Percentiles rank a stretch among this genome's conserved stretches.
Evolutionary conservation across 2,797 vertebrate species (phyloP).

Genomic region (Danio kyathit): DNA sequence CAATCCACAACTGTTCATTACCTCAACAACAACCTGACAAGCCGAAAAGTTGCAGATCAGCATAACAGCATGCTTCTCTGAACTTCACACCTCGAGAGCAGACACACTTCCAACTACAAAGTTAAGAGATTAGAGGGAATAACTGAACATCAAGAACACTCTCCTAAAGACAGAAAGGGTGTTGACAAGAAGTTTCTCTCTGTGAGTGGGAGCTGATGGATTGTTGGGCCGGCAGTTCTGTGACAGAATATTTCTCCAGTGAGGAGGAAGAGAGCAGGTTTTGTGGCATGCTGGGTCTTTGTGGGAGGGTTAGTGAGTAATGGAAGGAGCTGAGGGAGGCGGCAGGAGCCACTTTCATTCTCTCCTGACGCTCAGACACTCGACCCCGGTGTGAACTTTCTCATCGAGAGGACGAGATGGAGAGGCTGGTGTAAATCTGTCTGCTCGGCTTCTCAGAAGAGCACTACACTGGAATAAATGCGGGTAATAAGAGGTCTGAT

Average conservation of each 20-base stretch:
- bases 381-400: conserved; percentile 40
- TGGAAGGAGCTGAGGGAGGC: conserved; percentile 13
- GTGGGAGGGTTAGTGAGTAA: conserved; percentile 3
- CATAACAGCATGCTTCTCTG: not conserved
- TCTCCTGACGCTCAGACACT: conserved; percentile 30
- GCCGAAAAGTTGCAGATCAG: not conserved
- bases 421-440: conserved; percentile 10
- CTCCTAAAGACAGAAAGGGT: not conserved
- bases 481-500: conserved; percentile 22
- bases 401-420: conserved; percentile 18
- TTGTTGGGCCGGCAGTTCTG: conserved; percentile 7
- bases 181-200: not conserved
- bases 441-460: conserved; percentile 9
- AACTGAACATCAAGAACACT: conserved; percentile 15
- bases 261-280: not conserved
- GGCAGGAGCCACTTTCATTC: conserved; percentile 29
- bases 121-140: conserved; percentile 51
- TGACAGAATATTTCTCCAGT: conserved; percentile 37
- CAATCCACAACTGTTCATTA: not conserved
- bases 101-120: conserved; percentile 22
- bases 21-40: conserved; percentile 2
- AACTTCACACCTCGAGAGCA: not conserved
- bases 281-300: conserved; percentile 25
- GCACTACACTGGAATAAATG: conserved; percentile 12
- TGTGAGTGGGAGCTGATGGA: conserved; percentile 1